Base-by-base conservation (phyloP, 92 coral and sea anemone genomes). In the Blastomussa wellsi region DNA sequence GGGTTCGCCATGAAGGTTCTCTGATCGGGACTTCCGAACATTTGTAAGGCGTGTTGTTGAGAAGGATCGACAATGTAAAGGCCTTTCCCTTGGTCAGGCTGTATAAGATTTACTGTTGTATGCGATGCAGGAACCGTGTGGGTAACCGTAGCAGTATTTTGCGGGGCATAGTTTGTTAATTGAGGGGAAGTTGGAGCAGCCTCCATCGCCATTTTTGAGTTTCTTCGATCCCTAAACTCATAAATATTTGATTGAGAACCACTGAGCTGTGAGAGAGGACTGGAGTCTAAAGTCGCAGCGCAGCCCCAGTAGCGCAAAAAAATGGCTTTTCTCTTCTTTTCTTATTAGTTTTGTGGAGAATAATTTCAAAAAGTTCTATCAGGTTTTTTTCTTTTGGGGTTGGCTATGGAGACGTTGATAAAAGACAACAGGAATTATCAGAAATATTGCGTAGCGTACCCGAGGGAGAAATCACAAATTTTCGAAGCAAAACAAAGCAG, bases 61-160 rank as follows among this genome's bases (percentile, higher is more conserved):
- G 96, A 94, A 70, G 99, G 99, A 89, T 97, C 99, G 72, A 97
- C 99, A 24, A 97, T 97, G 74, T 95, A 97, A 38, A 97, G 94
- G 52, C 99, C 94, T 90, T 97, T 97, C 48, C 95, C 90, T 82
- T 97, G 99, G 68, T 97, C 99, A 83, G 95, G 96, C 73, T 92
- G 95, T 80, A 97, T 97, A 32, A 95, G 92, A 84, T 97, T 97
- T 17, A 97, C 99, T 32, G 98, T 92, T 48, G 92, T 82, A 78
- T 96, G 98, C 67, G 96, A 89, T 65, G 95, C 98, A 62, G 99
- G 98, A 14, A 92, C 98, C 77, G 99, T 90, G 52, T 97, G 99
- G 53, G 99, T 84, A 66, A 93, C 98, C 19, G 98, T 90, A 0
- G 92, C 98, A 26, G 94, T 88, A 84, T 92, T 95, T 83, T 93